These are phyloP conservation scores for Apus apus DNA, from an alignment of 2,113 vertebrate genomes.

Conservation along the genomic window DNA sequence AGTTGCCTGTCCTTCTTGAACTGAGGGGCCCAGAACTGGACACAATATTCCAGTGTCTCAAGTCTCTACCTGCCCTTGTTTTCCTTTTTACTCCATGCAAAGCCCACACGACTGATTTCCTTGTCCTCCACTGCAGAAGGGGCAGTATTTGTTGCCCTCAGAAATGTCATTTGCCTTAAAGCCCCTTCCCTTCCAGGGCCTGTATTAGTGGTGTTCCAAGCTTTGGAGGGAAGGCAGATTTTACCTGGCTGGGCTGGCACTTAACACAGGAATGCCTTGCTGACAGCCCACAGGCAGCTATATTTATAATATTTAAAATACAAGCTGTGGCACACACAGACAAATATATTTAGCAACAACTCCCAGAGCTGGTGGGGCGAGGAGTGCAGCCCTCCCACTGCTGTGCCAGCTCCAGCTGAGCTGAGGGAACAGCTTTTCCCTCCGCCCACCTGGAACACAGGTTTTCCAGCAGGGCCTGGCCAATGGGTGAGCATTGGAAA, in stretches of 20 bases:
- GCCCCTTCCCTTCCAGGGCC: neutral
- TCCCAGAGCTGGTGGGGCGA: neutral
- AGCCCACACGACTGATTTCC: neutral
- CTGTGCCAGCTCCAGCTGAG: neutral
- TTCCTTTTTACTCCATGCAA: neutral
- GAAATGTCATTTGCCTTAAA: neutral
- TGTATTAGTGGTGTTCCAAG: neutral
- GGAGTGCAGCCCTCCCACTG: neutral
- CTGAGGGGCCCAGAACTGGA: too few species aligned
- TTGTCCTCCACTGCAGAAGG: accelerated
- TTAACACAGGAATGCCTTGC: neutral
- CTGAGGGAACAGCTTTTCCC: neutral
- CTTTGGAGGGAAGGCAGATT: neutral
- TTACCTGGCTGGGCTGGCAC: neutral
- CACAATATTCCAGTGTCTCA: too few species aligned
- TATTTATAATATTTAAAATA: neutral
- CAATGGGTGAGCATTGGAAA: accelerated
- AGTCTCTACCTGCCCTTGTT: neutral
- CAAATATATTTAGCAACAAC: accelerated
- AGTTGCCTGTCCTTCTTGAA: too few species aligned
- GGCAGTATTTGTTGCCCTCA: neutral
- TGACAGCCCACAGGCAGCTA: neutral
- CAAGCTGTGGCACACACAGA: neutral
- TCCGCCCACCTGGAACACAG: neutral
- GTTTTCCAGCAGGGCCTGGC: neutral